phyloP scores from a whole-genome alignment of 1,140 invertebrate genomes.

The Danaus plexippus region DNA sequence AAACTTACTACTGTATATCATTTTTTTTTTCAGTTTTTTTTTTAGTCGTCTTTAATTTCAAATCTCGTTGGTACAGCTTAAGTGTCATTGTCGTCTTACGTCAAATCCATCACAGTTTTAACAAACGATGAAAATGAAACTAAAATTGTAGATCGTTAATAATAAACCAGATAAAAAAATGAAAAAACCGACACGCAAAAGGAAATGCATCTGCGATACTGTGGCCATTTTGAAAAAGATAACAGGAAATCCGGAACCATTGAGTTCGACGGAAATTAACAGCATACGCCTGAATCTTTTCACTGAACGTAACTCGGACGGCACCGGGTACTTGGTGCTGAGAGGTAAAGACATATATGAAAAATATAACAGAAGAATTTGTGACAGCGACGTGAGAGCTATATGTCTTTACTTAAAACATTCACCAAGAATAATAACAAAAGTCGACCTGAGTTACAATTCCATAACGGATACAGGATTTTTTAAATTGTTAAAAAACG shows the following conservation, averaged over 20 bases:
- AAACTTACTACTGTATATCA: too few species aligned
- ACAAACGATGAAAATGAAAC: conserved; percentile 8
- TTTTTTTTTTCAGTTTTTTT: too few species aligned
- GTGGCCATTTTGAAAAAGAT: conserved; percentile 34
- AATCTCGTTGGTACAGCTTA: too few species aligned
- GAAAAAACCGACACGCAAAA: conserved; percentile 14
- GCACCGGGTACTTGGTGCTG: conserved; percentile 40
- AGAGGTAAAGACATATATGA: conserved; percentile 45
- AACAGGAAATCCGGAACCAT: conserved; percentile 30
- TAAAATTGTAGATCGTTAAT: neutral
- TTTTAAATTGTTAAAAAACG: conserved; percentile 58
- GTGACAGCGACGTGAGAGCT: conserved; percentile 62
- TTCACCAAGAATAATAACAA: conserved; percentile 57
- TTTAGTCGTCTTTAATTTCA: too few species aligned
- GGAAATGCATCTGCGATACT: conserved; percentile 49
- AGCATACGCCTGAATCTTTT: conserved; percentile 48
- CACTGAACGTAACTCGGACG: conserved; percentile 55
- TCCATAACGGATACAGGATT: conserved; percentile 70
- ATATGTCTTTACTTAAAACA: conserved; percentile 64
- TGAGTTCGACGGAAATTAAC: conserved; percentile 40
- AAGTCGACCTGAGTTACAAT: conserved; percentile 72
- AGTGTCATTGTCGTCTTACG: too few species aligned
- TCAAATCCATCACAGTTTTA: neutral
- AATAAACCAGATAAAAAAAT: neutral
- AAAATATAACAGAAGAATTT: conserved; percentile 50